phyloP scores from a whole-genome alignment of 2,113 vertebrate genomes.

The Pachyramphus minor region DNA sequence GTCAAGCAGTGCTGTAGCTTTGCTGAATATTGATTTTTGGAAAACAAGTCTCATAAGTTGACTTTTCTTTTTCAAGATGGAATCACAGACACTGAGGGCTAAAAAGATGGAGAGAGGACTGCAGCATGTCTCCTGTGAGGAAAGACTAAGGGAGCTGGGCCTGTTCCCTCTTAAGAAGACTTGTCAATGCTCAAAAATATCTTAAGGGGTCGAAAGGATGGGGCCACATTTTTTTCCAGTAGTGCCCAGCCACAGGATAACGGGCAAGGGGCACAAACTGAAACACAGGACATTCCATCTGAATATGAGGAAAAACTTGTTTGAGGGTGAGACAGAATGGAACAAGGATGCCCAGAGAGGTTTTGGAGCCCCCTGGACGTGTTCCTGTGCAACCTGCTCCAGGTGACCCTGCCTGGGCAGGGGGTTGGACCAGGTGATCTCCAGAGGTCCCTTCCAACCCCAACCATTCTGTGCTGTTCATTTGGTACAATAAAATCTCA shows the following conservation, averaged over 20 bases:
- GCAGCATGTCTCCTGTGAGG: not conserved
- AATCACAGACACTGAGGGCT: not conserved
- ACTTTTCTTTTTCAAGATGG: slow-evolving; percentile 6
- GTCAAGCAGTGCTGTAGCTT: not conserved
- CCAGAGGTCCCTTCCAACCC: not conserved
- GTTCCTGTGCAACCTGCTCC: not conserved
- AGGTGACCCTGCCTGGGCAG: not conserved
- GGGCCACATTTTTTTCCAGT: not conserved
- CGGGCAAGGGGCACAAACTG: not conserved
- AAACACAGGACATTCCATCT: not conserved
- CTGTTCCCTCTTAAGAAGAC: not conserved
- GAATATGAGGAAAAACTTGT: not conserved
- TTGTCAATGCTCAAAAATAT: not conserved
- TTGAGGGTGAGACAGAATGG: not conserved
- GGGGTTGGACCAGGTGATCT: fast-evolving
- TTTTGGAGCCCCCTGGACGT: not conserved
- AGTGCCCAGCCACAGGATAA: not conserved
- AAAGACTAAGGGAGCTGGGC: not conserved
- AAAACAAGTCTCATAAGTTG: not conserved
- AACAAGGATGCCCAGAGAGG: not conserved
- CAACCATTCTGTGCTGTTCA: not conserved
- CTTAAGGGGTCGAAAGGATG: not conserved
- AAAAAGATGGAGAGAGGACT: not conserved
- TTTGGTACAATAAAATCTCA: not conserved
- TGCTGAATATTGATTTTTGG: not conserved